Percentiles rank a stretch among this genome's conserved stretches.
phyloP scores from a whole-genome alignment of 92 coral and sea anemone genomes.

The Scolanthus callimorphus region DNA sequence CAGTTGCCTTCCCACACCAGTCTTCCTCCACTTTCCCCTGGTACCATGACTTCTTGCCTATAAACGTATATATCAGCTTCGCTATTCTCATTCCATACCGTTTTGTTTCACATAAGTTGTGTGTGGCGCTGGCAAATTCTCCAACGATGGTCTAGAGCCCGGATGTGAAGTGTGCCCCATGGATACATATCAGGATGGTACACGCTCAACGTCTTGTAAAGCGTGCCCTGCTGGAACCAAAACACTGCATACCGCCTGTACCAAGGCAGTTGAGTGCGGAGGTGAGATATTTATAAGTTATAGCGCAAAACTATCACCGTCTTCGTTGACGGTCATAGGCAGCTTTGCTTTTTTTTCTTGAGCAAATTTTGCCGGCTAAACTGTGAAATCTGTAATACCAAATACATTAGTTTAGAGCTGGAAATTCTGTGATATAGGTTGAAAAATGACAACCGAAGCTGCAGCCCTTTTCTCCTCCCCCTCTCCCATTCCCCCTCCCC shows the following conservation, averaged over 20 bases:
- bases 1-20: too few relatives aligned
- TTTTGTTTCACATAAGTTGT: constrained; percentile 49
- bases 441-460: too few relatives aligned
- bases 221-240: constrained; percentile 69
- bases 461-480: too few relatives aligned
- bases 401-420: too few relatives aligned
- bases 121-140: constrained; percentile 69
- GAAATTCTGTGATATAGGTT: too few relatives aligned
- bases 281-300: too few relatives aligned
- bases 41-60: too few relatives aligned
- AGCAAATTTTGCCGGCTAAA: neutral
- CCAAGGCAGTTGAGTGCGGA: constrained; percentile 41
- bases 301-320: too few relatives aligned
- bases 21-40: too few relatives aligned
- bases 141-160: constrained; percentile 78
- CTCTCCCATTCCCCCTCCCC: too few relatives aligned
- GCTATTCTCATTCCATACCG: neutral
- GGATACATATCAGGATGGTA: constrained; percentile 61
- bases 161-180: constrained; percentile 71
- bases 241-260: constrained; percentile 32
- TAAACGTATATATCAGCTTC: neutral
- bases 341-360: too few relatives aligned
- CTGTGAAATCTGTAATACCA: neutral
- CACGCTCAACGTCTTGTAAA: constrained; percentile 44
- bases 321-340: too few relatives aligned